These are phyloP conservation scores for Mycetomoellerius zeteki DNA, from an alignment of 1,140 invertebrate genomes.

Conservation along the genomic window DNA sequence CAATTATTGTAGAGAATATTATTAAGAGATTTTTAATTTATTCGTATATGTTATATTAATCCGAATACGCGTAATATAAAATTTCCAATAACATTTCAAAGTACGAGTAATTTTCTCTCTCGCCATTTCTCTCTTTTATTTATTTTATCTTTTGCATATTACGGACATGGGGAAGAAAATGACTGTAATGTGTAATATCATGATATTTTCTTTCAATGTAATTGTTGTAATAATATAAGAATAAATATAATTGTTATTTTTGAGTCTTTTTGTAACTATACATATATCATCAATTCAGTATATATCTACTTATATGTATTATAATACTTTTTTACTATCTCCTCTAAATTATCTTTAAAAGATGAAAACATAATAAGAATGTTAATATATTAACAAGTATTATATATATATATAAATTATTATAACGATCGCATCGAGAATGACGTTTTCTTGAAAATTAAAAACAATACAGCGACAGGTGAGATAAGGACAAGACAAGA, in stretches of 20 bases:
- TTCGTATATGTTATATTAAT: background rate
- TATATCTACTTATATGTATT: too few species aligned
- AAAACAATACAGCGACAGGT: background rate
- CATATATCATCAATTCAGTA: background rate
- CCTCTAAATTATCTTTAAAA: background rate
- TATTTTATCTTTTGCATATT: background rate
- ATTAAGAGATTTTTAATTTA: background rate
- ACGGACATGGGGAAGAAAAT: background rate
- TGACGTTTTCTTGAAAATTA: background rate
- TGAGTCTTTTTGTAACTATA: background rate
- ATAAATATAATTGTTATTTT: slow-evolving; percentile 15
- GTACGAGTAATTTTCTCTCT: background rate
- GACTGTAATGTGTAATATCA: background rate
- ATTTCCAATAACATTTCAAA: background rate
- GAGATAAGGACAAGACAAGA: background rate
- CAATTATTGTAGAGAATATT: background rate
- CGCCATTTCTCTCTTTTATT: background rate
- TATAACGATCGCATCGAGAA: background rate
- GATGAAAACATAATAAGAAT: background rate
- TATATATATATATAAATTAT: slow-evolving; percentile 16
- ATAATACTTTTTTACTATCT: background rate
- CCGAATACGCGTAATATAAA: background rate
- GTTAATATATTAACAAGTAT: background rate
- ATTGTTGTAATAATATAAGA: too few species aligned
- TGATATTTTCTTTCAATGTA: background rate